Evolutionary conservation across 1,140 invertebrate genomes (phyloP), one percentile per base, ranked within the genome.

Genomic region (Centruroides sculpturatus): DNA sequence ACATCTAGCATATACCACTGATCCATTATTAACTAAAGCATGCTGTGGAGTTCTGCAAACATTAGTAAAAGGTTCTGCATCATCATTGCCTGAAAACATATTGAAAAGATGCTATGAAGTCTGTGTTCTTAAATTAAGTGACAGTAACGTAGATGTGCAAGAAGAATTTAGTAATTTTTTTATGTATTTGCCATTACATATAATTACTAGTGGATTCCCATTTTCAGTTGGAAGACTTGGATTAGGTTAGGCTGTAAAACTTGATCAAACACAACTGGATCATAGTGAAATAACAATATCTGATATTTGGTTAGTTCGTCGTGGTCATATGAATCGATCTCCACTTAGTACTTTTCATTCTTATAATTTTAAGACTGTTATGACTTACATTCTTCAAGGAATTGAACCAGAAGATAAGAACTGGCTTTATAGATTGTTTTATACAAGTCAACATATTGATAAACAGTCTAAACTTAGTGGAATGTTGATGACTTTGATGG

Each of bases 101-200:
- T 34, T 64, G 23, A 55, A 56, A 35, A 64, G 66, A 53, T 65
- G 53, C 46, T 61, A 82, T 51, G 78, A 85, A 66, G 69, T 88
- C 35, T 82, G 82, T 69, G 76, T 82, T 47, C 73, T 86, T 50
- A 83, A 86, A 68, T 77, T 87, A 61, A 83, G 83, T 64, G 84
- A 84, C 41, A 79, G 77, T 54, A 77, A 68, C 60, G 57, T 69
- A 56, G 67, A 64, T 13, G 70, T 84, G 3, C 70, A 79, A 62
- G 72, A 77, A 65, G 79, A 75, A 58, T 85, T 80, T 67, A 72
- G 77, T 0, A 72, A 73, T 50, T 66, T 86, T 11, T 70, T 83
- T 7, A 72, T 77, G 35, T 74, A 79, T 59, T 73, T 88, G 54
- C 85, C 87, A 8, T 79, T 85, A 74, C 69, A 73, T 65, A 59